Evolutionary conservation across 2,797 vertebrate species (phyloP).

Genomic region (Neoniphon sammara): DNA sequence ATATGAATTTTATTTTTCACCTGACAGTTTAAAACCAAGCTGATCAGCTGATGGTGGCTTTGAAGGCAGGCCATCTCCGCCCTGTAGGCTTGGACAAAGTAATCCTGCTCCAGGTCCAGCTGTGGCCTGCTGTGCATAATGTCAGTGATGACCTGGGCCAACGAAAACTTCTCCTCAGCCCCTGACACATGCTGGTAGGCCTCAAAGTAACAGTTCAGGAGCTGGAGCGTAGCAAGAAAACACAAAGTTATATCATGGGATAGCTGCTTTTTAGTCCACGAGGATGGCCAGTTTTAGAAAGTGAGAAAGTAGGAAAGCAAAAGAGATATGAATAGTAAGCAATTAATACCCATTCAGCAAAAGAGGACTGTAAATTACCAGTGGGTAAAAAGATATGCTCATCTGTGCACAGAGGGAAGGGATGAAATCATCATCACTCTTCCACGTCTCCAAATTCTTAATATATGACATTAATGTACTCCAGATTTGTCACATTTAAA

Average conservation of each 20-base stretch:
- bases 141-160: conserved; percentile 81
- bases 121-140: conserved; percentile 75
- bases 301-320: too few relatives aligned
- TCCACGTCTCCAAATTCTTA: too few relatives aligned
- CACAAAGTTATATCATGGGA: neutral
- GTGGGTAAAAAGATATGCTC: too few relatives aligned
- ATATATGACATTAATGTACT: too few relatives aligned
- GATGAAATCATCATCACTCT: too few relatives aligned
- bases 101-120: conserved; percentile 78
- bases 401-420: too few relatives aligned
- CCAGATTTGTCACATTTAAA: too few relatives aligned
- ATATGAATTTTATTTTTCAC: conserved; percentile 53
- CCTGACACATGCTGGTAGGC: conserved; percentile 82
- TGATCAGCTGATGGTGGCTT: conserved; percentile 80
- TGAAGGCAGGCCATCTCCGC: conserved; percentile 78
- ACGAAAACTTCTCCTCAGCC: conserved; percentile 78
- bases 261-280: neutral
- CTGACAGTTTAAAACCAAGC: conserved; percentile 73
- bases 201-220: conserved; percentile 84
- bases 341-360: too few relatives aligned
- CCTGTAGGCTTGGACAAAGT: conserved; percentile 78
- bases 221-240: conserved; percentile 61
- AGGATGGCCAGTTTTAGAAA: neutral
- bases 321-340: too few relatives aligned
- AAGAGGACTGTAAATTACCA: too few relatives aligned